Conservation (phyloP, 1,140 invertebrate species). For the Venustaconcha ellipsiformis region DNA sequence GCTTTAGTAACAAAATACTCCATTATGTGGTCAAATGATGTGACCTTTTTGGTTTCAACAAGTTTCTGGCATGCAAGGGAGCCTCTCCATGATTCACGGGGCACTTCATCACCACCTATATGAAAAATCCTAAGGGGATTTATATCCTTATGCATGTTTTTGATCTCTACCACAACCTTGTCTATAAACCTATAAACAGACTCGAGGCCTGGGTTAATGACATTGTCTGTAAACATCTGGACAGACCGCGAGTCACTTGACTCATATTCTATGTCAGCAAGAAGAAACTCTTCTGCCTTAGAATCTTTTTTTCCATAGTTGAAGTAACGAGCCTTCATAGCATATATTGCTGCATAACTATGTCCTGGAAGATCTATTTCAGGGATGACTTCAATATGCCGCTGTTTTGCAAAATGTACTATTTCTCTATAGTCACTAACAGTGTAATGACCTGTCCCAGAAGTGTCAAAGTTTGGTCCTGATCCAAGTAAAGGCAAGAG, state of each 20-base stretch:
- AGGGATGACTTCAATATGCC: slow-evolving; percentile 64
- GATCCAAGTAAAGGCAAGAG: slow-evolving; percentile 60
- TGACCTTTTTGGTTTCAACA: slow-evolving; percentile 39
- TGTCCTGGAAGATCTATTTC: slow-evolving; percentile 68
- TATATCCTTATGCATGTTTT: slow-evolving; percentile 53
- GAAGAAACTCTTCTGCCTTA: slow-evolving; percentile 46
- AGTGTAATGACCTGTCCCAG: slow-evolving; percentile 55
- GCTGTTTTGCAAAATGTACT: slow-evolving; percentile 49
- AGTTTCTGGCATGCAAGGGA: slow-evolving; percentile 56
- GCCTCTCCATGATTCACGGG: slow-evolving; percentile 56
- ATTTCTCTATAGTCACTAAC: slow-evolving; percentile 57
- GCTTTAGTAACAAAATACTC: slow-evolving; percentile 56
- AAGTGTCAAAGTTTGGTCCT: slow-evolving; percentile 47
- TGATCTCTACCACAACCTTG: slow-evolving; percentile 55
- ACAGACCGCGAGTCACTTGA: slow-evolving; percentile 39
- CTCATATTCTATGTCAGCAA: slow-evolving; percentile 46
- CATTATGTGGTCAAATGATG: slow-evolving; percentile 49
- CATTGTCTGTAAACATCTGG: slow-evolving; percentile 61
- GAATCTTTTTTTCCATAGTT: slow-evolving; percentile 31
- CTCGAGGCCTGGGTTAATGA: slow-evolving; percentile 63
- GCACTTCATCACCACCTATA: slow-evolving; percentile 66
- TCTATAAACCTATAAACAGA: slow-evolving; percentile 61
- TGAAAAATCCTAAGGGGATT: slow-evolving; percentile 58
- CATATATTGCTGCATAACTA: slow-evolving; percentile 60
- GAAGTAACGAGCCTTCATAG: slow-evolving; percentile 55